Evolutionary conservation across 64 coral and sea anemone genomes (phyloP).

Genomic region (Acropora tenuis): DNA sequence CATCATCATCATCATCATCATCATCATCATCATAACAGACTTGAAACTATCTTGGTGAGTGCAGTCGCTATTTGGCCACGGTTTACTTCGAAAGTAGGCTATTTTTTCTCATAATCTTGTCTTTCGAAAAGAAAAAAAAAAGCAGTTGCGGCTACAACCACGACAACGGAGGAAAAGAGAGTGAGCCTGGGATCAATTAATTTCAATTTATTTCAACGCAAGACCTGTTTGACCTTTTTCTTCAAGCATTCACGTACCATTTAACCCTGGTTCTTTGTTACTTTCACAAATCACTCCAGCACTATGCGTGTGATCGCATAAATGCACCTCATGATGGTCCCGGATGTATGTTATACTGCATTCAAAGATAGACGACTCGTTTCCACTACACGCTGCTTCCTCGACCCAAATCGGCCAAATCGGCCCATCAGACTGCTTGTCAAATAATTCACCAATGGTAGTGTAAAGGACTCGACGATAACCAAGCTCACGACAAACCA

Average conservation of each 20-base stretch:
- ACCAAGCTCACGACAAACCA: constrained; percentile 41
- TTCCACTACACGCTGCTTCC: constrained; percentile 30
- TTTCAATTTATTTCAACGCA: no score
- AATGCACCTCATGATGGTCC: neutral
- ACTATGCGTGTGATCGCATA: neutral
- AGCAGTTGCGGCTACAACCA: no score
- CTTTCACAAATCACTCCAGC: constrained; percentile 37
- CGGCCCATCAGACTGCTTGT: neutral
- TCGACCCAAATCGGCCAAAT: constrained; percentile 38
- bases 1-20: no score
- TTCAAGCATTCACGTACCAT: neutral
- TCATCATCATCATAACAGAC: no score
- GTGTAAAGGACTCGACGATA: constrained; percentile 19
- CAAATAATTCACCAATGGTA: constrained; percentile 20
- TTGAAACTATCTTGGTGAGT: no score
- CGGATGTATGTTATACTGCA: constrained; percentile 26
- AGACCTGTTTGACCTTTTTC: no score
- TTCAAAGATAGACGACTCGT: constrained; percentile 30
- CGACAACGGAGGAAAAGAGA: no score
- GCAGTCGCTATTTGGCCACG: no score
- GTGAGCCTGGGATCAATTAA: no score
- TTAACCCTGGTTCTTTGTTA: neutral
- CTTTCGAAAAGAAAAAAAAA: no score
- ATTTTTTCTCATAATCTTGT: no score
- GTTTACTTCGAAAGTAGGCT: no score